Percentiles rank a stretch among this genome's conserved stretches.
Evolutionary conservation across 1,140 invertebrate genomes (phyloP).

Genomic region (Drosophila littoralis): DNA sequence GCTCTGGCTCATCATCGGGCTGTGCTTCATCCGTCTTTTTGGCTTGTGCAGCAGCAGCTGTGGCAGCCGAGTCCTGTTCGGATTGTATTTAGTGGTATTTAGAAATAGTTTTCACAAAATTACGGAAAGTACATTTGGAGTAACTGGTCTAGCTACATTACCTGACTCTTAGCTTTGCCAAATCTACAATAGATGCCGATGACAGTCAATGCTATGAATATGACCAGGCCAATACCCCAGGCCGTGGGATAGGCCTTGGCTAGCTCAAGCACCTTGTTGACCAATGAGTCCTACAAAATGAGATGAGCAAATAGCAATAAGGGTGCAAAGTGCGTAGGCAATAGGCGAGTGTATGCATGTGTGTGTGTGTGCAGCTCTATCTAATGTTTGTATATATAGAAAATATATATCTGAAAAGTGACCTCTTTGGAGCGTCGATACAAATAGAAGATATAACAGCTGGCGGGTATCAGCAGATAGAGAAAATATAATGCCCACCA

Average conservation of each 20-base stretch:
- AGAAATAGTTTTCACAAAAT: background rate
- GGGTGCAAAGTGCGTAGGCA: conserved; percentile 47
- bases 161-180: conserved; percentile 73
- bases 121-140: background rate
- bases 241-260: conserved; percentile 96
- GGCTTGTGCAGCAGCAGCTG: conserved; percentile 45
- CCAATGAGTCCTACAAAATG: conserved; percentile 90
- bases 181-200: conserved; percentile 87
- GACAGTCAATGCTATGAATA: conserved; percentile 87
- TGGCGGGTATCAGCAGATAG: conserved; percentile 90
- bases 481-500: conserved; percentile 91
- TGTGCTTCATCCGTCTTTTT: conserved; percentile 70
- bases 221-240: conserved; percentile 92
- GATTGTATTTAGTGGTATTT: conserved; percentile 3
- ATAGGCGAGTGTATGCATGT: conserved; percentile 14
- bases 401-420: conserved; percentile 12
- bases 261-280: conserved; percentile 91
- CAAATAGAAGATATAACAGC: conserved; percentile 89
- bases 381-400: conserved; percentile 1
- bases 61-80: conserved; percentile 46
- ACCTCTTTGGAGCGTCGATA: conserved; percentile 89
- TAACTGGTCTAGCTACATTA: conserved; percentile 57
- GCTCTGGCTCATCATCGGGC: conserved; percentile 61
- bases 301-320: conserved; percentile 49
- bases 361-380: conserved; percentile 23